A percentile compares a stretch with the other conserved stretches of the same genome.
phyloP scores from a whole-genome alignment of 2,888 invertebrate genomes.

The Eupithecia dodoneata region DNA sequence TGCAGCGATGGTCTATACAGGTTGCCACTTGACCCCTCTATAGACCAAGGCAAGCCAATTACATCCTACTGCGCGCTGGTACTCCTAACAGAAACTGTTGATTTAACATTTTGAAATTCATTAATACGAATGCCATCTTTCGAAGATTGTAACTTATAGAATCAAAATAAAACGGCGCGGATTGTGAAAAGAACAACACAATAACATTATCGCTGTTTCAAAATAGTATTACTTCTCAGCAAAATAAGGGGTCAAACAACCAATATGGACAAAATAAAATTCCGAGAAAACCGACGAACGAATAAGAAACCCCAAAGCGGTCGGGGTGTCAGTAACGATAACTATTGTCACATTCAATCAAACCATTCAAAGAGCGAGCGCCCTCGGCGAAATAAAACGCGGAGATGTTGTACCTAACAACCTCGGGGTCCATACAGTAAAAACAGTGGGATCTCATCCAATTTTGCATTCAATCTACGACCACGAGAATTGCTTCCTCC shows the following conservation, averaged over 20 bases:
- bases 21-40: constrained; percentile 51
- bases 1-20: constrained; percentile 48
- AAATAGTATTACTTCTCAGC: constrained; percentile 50
- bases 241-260: constrained; percentile 53
- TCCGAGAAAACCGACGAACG: constrained; percentile 57
- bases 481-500: constrained; percentile 80
- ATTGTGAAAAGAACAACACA: constrained; percentile 9
- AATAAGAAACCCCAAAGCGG: constrained; percentile 61
- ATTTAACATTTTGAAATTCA: constrained; percentile 10
- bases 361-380: constrained; percentile 72
- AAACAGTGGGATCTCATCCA: constrained; percentile 82
- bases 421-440: constrained; percentile 75
- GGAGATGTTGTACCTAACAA: constrained; percentile 67
- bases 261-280: constrained; percentile 59
- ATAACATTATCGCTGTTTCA: constrained; percentile 15
- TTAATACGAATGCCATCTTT: not conserved
- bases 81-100: constrained; percentile 16
- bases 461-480: constrained; percentile 84
- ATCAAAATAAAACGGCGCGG: constrained; percentile 6
- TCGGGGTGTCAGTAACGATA: constrained; percentile 71
- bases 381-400: constrained; percentile 74
- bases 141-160: not conserved
- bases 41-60: constrained; percentile 36
- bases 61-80: constrained; percentile 20
- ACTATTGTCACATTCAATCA: constrained; percentile 82